Evolutionary conservation across 1,140 invertebrate genomes (phyloP).

Genomic region (Maniola jurtina): DNA sequence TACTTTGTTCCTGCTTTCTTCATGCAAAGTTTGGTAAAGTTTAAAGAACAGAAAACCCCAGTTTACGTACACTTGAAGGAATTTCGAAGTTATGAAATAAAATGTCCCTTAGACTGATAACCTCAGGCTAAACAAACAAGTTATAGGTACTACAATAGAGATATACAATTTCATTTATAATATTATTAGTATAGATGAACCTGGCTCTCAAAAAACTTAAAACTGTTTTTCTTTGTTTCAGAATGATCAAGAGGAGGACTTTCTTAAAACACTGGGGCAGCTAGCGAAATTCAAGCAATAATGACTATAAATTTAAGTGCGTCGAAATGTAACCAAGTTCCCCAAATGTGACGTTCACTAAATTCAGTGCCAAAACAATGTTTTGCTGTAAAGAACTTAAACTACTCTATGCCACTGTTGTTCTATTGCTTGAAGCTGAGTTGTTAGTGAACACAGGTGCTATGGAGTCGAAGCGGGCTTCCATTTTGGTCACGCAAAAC

Average conservation of each 20-base stretch:
- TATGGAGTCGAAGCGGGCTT: conserved; percentile 70
- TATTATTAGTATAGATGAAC: no score
- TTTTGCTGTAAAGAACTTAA: conserved; percentile 75
- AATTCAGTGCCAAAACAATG: conserved; percentile 72
- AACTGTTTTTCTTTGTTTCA: conserved; percentile 49
- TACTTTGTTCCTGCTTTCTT: no score
- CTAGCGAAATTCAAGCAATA: conserved; percentile 54
- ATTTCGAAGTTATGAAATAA: no score
- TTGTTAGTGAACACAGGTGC: conserved; percentile 64
- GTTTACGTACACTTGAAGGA: no score
- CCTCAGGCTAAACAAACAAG: no score
- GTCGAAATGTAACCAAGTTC: conserved; percentile 44
- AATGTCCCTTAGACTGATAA: no score
- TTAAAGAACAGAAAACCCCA: no score
- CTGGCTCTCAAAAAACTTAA: conserved; percentile 5
- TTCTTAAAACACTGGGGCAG: conserved; percentile 37
- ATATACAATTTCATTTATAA: no score
- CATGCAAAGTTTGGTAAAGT: no score
- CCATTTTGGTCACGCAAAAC: conserved; percentile 62
- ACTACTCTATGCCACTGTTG: conserved; percentile 68
- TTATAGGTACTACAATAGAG: no score
- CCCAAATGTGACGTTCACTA: conserved; percentile 58
- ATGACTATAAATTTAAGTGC: conserved; percentile 74
- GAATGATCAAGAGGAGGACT: conserved; percentile 44
- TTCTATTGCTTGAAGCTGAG: conserved; percentile 68